Conservation (phyloP, 2,113 vertebrate genomes). For the Felis chaus region DNA sequence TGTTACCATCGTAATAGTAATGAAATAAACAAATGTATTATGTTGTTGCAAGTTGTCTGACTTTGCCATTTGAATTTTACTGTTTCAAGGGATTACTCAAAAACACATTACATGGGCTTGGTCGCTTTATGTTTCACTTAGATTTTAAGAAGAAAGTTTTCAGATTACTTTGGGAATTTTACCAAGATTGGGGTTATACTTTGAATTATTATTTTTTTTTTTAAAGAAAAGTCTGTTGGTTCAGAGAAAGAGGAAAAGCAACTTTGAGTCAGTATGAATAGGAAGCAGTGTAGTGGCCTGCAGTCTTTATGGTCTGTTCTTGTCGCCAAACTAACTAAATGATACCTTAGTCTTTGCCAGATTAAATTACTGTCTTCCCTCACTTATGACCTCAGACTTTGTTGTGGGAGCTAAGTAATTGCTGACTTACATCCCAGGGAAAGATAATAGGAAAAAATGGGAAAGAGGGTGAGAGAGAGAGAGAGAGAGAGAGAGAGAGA, state of each 20-base stretch:
- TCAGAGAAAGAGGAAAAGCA: neutral
- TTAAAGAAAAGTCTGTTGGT: neutral
- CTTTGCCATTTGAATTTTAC: slow-evolving; percentile 56
- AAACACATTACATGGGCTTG: neutral
- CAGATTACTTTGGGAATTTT: slow-evolving; percentile 33
- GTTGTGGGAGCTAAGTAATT: slow-evolving; percentile 42
- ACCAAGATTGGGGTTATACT: neutral
- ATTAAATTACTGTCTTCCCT: slow-evolving; percentile 41
- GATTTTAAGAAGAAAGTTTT: neutral
- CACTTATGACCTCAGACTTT: neutral
- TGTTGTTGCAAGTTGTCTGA: slow-evolving; percentile 35
- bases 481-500: neutral
- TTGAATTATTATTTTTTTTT: neutral
- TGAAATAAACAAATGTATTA: slow-evolving; percentile 72
- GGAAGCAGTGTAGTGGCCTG: neutral
- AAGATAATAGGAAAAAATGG: neutral
- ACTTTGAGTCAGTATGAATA: neutral
- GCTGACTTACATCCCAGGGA: slow-evolving; percentile 15
- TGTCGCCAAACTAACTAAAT: neutral
- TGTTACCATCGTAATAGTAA: slow-evolving; percentile 54
- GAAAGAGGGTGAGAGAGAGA: neutral
- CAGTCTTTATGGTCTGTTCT: neutral
- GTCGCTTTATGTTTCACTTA: neutral
- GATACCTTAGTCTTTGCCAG: neutral
- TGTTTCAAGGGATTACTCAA: neutral